Evolutionary conservation across 1,140 invertebrate genomes (phyloP).

Genomic region (Eurosta solidaginis): DNA sequence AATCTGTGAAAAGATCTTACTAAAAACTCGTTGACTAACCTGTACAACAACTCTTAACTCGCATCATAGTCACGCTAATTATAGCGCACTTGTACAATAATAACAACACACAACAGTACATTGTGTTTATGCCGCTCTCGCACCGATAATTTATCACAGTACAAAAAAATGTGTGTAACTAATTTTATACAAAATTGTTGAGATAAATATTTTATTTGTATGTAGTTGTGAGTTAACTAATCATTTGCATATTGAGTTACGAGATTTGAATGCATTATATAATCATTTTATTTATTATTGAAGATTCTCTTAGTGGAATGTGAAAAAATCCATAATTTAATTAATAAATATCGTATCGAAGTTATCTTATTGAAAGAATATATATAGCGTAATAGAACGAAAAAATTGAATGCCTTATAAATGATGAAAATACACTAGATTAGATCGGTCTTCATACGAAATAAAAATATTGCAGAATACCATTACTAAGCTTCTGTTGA

Average conservation of each 20-base stretch:
- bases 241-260: slow-evolving; percentile 2
- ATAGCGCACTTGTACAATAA: slow-evolving; percentile 15
- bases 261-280: slow-evolving; percentile 4
- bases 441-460: too few relatives aligned
- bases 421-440: too few relatives aligned
- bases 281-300: neutral
- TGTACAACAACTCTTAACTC: neutral
- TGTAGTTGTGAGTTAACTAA: neutral
- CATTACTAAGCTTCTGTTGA: too few relatives aligned
- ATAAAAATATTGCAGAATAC: too few relatives aligned
- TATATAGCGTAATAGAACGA: too few relatives aligned
- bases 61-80: neutral
- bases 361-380: too few relatives aligned
- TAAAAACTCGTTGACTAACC: neutral
- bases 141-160: neutral
- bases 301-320: too few relatives aligned
- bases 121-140: slow-evolving; percentile 2
- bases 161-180: slow-evolving; percentile 36
- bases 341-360: neutral
- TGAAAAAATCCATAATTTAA: neutral
- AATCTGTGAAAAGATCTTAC: neutral
- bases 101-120: slow-evolving; percentile 7
- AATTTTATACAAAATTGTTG: slow-evolving; percentile 4
- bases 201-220: neutral
- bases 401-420: too few relatives aligned